phyloP scores from a whole-genome alignment of 2,888 invertebrate genomes.

The Stramonita haemastoma region DNA sequence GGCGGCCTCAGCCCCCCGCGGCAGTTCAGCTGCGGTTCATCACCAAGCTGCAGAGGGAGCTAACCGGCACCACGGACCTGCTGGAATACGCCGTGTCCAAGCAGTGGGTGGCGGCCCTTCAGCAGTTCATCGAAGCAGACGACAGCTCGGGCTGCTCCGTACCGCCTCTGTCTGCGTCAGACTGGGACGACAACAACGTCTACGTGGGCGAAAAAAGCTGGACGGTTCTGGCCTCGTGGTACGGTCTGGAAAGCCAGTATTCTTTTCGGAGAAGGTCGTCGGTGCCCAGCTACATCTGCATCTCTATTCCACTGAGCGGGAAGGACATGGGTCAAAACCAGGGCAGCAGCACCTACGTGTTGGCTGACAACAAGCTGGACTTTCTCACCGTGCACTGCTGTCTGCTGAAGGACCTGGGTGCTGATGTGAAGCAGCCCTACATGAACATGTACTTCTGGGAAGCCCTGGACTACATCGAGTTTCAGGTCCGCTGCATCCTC shows the following conservation, averaged over 20 bases:
- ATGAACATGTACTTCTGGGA: slow-evolving; percentile 41
- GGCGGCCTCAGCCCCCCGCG: not conserved
- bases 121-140: slow-evolving; percentile 22
- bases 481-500: slow-evolving; percentile 35
- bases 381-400: slow-evolving; percentile 34
- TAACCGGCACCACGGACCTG: not conserved
- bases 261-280: slow-evolving; percentile 16
- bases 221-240: slow-evolving; percentile 35
- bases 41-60: slow-evolving; percentile 37
- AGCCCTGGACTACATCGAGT: slow-evolving; percentile 33
- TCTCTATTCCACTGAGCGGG: not conserved
- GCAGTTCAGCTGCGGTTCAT: slow-evolving; percentile 32
- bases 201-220: slow-evolving; percentile 40
- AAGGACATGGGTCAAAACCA: not conserved
- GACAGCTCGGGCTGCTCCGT: not conserved
- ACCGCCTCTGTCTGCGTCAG: slow-evolving; percentile 36
- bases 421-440: not conserved
- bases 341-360: not conserved
- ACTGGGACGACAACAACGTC: slow-evolving; percentile 32
- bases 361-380: slow-evolving; percentile 40
- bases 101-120: slow-evolving; percentile 29
- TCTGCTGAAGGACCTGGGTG: slow-evolving; percentile 16
- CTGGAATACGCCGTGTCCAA: slow-evolving; percentile 36
- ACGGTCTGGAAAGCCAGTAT: slow-evolving; percentile 31
- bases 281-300: not conserved